These are phyloP conservation scores for Ruditapes philippinarum DNA, from an alignment of 1,140 invertebrate species.

Conservation along the genomic window DNA sequence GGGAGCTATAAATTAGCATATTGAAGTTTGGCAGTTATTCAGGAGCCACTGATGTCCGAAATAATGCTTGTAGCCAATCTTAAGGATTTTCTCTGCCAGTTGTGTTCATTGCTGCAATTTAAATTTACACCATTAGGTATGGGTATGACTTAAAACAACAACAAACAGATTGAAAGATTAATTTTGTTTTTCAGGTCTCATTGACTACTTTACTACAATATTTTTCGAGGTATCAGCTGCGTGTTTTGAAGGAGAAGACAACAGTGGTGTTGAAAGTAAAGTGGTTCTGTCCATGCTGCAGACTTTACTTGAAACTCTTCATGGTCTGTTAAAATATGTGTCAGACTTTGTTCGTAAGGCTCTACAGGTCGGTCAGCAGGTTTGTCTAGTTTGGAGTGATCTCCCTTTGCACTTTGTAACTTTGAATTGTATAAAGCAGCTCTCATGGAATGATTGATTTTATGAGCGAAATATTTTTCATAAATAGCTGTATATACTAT, in stretches of 20 bases:
- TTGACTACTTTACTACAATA: slow-evolving; percentile 82
- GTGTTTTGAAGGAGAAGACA: slow-evolving; percentile 80
- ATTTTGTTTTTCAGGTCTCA: slow-evolving; percentile 79
- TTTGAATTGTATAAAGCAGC: neutral
- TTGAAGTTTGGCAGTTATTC: too few species aligned
- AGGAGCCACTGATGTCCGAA: too few species aligned
- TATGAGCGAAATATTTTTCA: too few species aligned
- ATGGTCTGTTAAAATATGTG: slow-evolving; percentile 84
- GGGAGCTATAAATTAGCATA: too few species aligned
- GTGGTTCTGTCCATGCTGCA: slow-evolving; percentile 78
- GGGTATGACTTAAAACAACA: too few species aligned
- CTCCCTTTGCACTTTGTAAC: neutral
- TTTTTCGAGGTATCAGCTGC: slow-evolving; percentile 81
- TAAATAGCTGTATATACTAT: too few species aligned
- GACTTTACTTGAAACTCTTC: slow-evolving; percentile 81
- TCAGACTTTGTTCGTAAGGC: slow-evolving; percentile 86
- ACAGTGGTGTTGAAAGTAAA: slow-evolving; percentile 76
- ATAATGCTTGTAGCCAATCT: too few species aligned
- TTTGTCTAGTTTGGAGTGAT: slow-evolving; percentile 32
- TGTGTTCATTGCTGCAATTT: too few species aligned
- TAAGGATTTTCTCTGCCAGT: too few species aligned
- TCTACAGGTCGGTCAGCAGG: slow-evolving; percentile 81
- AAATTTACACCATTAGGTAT: too few species aligned
- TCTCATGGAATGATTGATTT: too few species aligned
- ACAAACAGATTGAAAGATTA: too few species aligned